phyloP scores from a whole-genome alignment of 2,888 invertebrate genomes.

The Macropis europaea region DNA sequence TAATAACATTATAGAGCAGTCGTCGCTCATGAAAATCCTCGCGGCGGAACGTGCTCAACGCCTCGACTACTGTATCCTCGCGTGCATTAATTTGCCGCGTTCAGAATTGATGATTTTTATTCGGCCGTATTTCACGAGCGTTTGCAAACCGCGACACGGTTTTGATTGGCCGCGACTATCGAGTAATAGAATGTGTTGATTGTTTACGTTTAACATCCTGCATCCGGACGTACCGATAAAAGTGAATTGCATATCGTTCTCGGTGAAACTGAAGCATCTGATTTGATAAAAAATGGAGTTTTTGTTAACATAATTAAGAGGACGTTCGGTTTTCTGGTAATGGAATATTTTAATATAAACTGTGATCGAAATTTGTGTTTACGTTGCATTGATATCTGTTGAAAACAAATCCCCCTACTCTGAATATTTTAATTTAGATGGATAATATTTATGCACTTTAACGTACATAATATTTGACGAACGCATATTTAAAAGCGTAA shows the following conservation, averaged over 20 bases:
- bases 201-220: background rate
- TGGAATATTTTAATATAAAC: background rate
- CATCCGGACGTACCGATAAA: background rate
- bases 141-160: constrained; percentile 4
- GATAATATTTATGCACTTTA: no score
- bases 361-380: no score
- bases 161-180: constrained; percentile 25
- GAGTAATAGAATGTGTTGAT: constrained; percentile 23
- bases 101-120: constrained; percentile 33
- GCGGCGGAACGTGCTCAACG: constrained; percentile 5
- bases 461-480: no score
- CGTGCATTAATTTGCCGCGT: constrained; percentile 17
- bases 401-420: no score
- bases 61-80: background rate
- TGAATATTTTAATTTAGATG: no score
- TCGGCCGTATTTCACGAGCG: background rate
- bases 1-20: constrained; percentile 68
- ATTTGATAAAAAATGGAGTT: background rate
- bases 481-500: no score
- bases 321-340: no score
- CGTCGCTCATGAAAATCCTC: constrained; percentile 31
- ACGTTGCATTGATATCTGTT: no score
- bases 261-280: background rate
- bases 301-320: background rate
- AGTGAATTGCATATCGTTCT: constrained; percentile 17